Conservation (phyloP, 1,140 invertebrate genomes). For the Drosophila lowei region DNA sequence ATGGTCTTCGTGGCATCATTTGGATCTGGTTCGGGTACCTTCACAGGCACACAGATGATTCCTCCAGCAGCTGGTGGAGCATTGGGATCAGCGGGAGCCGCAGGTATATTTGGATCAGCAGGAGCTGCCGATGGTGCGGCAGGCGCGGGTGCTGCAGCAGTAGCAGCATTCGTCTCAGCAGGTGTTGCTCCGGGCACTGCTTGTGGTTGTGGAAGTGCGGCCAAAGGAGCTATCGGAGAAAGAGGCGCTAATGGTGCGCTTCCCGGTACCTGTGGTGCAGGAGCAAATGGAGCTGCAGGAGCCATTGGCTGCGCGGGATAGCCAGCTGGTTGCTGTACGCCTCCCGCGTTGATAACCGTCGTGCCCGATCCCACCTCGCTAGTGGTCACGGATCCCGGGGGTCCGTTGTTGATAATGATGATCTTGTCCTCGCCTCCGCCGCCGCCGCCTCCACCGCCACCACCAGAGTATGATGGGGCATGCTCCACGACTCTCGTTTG, state of each 20-base stretch:
- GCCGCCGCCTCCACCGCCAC: constrained; percentile 39
- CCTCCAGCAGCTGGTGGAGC: constrained; percentile 57
- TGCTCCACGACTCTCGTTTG: constrained; percentile 68
- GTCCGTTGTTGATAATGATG: constrained; percentile 80
- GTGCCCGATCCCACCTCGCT: constrained; percentile 61
- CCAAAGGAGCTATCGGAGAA: constrained; percentile 34
- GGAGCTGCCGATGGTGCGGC: constrained; percentile 63
- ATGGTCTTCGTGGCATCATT: constrained; percentile 73
- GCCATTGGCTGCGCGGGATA: constrained; percentile 66
- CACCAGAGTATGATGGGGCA: constrained; percentile 27
- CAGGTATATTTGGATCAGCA: constrained; percentile 82
- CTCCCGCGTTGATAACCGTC: constrained; percentile 69
- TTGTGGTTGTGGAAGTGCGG: constrained; percentile 27
- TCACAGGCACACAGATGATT: constrained; percentile 73
- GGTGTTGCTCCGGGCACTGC: constrained; percentile 36
- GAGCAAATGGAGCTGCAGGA: constrained; percentile 2
- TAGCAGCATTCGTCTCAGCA: constrained; percentile 74
- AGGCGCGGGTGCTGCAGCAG: constrained; percentile 51
- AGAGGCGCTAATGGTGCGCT: constrained; percentile 14
- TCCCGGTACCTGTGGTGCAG: constrained; percentile 16
- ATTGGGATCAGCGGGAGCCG: constrained; percentile 49
- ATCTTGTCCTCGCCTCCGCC: constrained; percentile 67
- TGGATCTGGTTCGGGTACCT: constrained; percentile 73
- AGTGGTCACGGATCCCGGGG: constrained; percentile 76
- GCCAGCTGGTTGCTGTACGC: constrained; percentile 50